Base-by-base conservation (phyloP, 2,888 invertebrate genomes). In the Zootermopsis nevadensis region DNA sequence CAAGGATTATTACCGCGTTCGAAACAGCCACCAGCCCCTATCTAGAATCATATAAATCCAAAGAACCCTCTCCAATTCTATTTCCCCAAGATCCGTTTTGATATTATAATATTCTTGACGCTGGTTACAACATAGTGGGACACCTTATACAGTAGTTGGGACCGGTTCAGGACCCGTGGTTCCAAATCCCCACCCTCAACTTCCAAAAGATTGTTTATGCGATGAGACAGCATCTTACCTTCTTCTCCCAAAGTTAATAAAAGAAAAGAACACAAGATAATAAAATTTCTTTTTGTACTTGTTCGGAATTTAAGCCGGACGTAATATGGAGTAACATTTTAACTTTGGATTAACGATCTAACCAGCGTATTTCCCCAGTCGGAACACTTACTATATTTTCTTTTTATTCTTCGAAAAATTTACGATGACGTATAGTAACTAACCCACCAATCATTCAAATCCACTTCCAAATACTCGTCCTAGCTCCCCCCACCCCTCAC, bases 271-370 rank as follows among this genome's bases (percentile, higher is more conserved):
- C 12, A 60, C n/a, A 12, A 27, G 4, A 27, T 60, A 60, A n/a
- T 60, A 60, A 60, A 60, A 2, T 27, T 0, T 60, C 60, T 60
- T 60, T 60, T 60, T 60, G 27, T 27, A 27, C 60, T n/a, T 33
- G 69, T 15, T 69, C 2, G 30, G 27, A 69, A 69, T 15, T 6
- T 33, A 30, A 69, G 33, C 69, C 69, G 69, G 69, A 69, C 69
- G 19, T 69, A 69, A 69, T 22, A 69, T 69, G 33, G 33, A 69
- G 33, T 69, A 69, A 31, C 69, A 69, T 69, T 69, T 69, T 69
- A 69, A 69, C 33, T 69, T 3, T 33, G 69, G 69, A 69, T 69
- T 69, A 69, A 69, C 30, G 69, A 69, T 69, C 69, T 33, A 22
- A 33, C 8, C 22, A 15, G 33, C 69, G 69, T 69, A 69, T 33